Conservation (phyloP, 2,797 vertebrate species). For the Lepilemur septentrionalis region DNA sequence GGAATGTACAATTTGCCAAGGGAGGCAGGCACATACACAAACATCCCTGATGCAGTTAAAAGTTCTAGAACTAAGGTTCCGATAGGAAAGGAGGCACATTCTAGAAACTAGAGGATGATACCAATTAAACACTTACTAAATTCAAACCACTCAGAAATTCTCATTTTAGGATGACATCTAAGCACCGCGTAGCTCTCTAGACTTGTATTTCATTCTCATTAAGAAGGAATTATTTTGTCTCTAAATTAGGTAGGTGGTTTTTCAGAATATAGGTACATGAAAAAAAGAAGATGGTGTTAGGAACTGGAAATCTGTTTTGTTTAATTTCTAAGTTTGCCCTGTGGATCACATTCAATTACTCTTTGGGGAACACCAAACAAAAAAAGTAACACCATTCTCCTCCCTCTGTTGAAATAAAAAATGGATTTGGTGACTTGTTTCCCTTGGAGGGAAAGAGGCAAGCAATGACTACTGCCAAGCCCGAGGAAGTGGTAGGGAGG, state of each 20-base stretch:
- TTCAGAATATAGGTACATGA: slow-evolving; percentile 18
- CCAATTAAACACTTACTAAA: neutral
- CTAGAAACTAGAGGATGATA: neutral
- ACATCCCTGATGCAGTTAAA: neutral
- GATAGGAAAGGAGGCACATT: neutral
- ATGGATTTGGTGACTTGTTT: neutral
- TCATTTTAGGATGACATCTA: neutral
- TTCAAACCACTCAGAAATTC: neutral
- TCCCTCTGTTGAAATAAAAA: slow-evolving; percentile 27
- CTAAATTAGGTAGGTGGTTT: slow-evolving; percentile 36
- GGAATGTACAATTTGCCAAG: neutral
- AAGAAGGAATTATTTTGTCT: slow-evolving; percentile 37
- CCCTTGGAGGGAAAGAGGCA: neutral
- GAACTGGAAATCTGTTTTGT: neutral
- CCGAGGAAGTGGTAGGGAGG: neutral
- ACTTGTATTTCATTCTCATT: neutral
- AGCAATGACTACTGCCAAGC: neutral
- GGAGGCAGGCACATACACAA: neutral
- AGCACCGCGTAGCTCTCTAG: neutral
- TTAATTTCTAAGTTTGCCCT: slow-evolving; percentile 1
- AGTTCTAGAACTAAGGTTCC: neutral
- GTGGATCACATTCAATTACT: slow-evolving; percentile 23
- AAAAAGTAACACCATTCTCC: slow-evolving; percentile 36
- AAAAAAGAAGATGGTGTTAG: neutral
- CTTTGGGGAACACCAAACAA: neutral